Base-by-base conservation (phyloP, 2,888 invertebrate species). In the Lasioglossum leucozonium region DNA sequence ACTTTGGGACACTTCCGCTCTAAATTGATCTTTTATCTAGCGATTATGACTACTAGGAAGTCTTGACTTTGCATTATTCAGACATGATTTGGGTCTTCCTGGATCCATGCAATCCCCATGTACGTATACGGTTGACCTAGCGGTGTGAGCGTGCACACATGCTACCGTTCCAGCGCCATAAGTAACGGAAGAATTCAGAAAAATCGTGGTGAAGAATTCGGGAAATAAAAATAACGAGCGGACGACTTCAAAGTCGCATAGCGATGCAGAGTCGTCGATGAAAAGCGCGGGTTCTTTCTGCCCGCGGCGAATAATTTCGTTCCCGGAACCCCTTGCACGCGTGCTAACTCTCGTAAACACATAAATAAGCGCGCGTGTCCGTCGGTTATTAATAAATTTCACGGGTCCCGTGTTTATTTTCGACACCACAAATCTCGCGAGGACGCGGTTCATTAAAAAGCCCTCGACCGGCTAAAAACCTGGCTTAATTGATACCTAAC, bases 371-470 rank as follows among this genome's bases (percentile, higher is more conserved):
- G 51, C 77, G 55, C 72, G 69, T 85, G 82, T 77, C 78, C 77
- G 84, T 37, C 42, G 79, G 88, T 85, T 87, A 88, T 88, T 89
- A 88, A 88, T 88, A 88, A 87, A 89, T 85, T 87, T 89, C 82
- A 81, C 87, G 84, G 67, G 77, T 81, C 62, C 55, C 76, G 37
- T 62, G 77, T 77, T 84, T 77, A 78, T 78, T 73, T 55, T 44
- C 67, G 80, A 74, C 62, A 44, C 77, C 74, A 84, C 85, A 77
- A 84, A 85, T 84, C 85, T 84, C 55, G 72, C 55, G 71, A 34
- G 73, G 85, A 85, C 58, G 74, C 84, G 85, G 77, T 81, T 84
- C 84, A 86, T 86, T 86, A 86, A 84, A 84, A 74, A 73, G 62
- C 74, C 42, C 51, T 72, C 65, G 77, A 16, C 77, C 62, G n/a